Evolutionary conservation across 2,113 vertebrate species (phyloP).

Genomic region (Protomyctophum bolini): DNA sequence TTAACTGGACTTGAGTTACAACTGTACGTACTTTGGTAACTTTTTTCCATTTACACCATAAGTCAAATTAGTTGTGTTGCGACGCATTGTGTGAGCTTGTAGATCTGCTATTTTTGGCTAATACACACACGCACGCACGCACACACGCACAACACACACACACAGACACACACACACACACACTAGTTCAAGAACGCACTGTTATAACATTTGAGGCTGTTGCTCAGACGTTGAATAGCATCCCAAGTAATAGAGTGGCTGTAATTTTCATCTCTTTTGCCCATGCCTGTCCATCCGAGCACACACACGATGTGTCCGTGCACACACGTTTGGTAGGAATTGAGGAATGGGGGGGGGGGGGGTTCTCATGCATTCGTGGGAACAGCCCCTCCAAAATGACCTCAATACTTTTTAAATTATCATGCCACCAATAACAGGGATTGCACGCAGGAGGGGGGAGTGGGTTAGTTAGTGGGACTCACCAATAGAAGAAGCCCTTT

Average conservation of each 20-base stretch:
- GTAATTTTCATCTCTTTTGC: constrained; percentile 6
- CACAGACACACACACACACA: too few species aligned
- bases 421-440: constrained; percentile 25
- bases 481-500: constrained; percentile 15
- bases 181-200: constrained; percentile 25
- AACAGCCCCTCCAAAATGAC: constrained; percentile 28
- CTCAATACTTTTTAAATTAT: constrained; percentile 36
- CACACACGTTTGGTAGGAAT: not conserved
- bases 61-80: too few species aligned
- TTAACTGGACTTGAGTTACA: too few species aligned
- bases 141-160: too few species aligned
- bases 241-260: constrained; percentile 19
- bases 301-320: not conserved
- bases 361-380: constrained; percentile 22
- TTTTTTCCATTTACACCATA: too few species aligned
- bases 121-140: too few species aligned
- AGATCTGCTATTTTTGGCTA: too few species aligned
- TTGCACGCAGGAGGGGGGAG: not conserved
- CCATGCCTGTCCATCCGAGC: not conserved
- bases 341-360: not conserved
- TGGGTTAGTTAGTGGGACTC: not conserved
- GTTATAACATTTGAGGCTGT: constrained; percentile 4
- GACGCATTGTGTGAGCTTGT: too few species aligned
- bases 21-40: too few species aligned
- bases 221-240: constrained; percentile 27